Base-by-base conservation (phyloP, 1,140 invertebrate genomes). In the Cepaea nemoralis region DNA sequence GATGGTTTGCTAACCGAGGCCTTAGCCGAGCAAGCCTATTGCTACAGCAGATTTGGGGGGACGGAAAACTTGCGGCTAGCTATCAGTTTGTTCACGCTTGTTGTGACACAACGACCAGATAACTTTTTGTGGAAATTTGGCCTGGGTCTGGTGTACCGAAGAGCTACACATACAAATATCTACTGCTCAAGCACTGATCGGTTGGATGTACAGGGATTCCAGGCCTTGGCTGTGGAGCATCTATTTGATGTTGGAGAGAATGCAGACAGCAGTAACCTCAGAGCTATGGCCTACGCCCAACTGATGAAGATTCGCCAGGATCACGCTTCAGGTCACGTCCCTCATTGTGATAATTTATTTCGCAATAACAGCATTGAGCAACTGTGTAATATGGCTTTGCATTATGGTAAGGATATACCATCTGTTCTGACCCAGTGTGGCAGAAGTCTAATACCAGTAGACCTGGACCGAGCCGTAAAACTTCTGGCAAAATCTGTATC, bases 41-140 rank as follows among this genome's bases (percentile, higher is more conserved):
- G 67, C 67, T 69, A 37, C 37, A 69, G 67, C 24, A 69, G 37
- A 69, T 33, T 69, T 14, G 67, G 67, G 10, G 67, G 67, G 6
- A 3, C 37, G 8, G 67, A 69, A 33, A 69, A 69, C n/a, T 6
- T 37, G 12, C 31, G 37, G 24, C 67, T 33, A 10, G 37, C 33
- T 6, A 69, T 69, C 8, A 12, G 24, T 12, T 39, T 69, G 31
- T 69, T 37, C 31, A 33, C 67, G 8, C 33, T 37, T 6, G 31
- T 14, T 16, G 37, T 69, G 2, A 69, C 10, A 14, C 31, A 69
- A 39, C 8, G 37, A 14, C 67, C 67, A 8, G 31, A 69, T 2
- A 69, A 69, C 67, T 69, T 35, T 35, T n/a, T 69, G 12, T 69
- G 67, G 67, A 69, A 69, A 39, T 69, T 37, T n/a, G 67, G 67